Percentiles rank a stretch among this genome's conserved stretches.
These are phyloP conservation scores for Ctenosaura bakeri DNA, from an alignment of 2,797 vertebrate genomes.

Conservation along the genomic window DNA sequence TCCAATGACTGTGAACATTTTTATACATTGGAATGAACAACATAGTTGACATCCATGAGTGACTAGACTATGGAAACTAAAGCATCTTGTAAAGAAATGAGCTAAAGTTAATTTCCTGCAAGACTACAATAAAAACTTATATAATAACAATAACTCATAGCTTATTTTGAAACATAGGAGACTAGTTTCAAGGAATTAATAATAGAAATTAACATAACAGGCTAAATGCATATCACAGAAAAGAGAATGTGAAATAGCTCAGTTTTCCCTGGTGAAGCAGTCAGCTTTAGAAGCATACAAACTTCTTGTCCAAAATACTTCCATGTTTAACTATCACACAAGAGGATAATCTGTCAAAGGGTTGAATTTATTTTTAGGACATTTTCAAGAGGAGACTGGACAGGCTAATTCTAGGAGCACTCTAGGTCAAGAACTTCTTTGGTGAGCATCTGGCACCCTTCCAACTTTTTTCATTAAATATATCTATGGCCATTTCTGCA, in stretches of 20 bases:
- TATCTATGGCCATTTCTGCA: neutral
- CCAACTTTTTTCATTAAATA: neutral
- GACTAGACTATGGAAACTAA: conserved; percentile 29
- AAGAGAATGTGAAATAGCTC: conserved; percentile 21
- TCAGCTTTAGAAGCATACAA: neutral
- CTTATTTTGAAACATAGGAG: conserved; percentile 46
- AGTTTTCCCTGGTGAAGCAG: conserved; percentile 13
- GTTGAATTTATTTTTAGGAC: neutral
- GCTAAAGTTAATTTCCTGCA: conserved; percentile 43
- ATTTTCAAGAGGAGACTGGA: neutral
- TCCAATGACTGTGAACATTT: conserved; percentile 43
- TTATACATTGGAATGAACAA: conserved; percentile 6
- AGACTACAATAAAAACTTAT: neutral
- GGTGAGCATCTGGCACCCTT: neutral
- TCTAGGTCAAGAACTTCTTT: neutral
- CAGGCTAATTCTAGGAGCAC: neutral
- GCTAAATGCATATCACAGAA: conserved; percentile 48
- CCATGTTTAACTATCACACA: neutral
- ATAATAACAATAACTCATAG: conserved; percentile 27
- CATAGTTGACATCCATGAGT: conserved; percentile 28
- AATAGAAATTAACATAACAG: conserved; percentile 31
- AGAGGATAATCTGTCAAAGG: neutral
- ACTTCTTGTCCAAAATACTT: neutral
- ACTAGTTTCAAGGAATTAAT: neutral
- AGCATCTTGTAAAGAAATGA: conserved; percentile 29